phyloP scores from a whole-genome alignment of 2,888 invertebrate species.

The Pheosia tremula region DNA sequence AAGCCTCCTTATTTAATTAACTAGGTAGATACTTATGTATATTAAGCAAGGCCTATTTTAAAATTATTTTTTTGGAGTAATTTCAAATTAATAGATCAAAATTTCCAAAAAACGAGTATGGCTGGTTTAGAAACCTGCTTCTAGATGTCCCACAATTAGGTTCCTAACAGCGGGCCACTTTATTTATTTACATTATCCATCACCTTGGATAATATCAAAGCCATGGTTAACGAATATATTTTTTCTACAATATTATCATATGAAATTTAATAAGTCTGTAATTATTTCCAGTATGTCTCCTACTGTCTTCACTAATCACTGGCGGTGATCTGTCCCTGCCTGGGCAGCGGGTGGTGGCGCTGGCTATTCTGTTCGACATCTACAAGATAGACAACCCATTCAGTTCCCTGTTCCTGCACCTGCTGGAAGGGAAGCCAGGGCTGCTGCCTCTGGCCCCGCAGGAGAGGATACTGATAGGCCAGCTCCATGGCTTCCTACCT shows the following conservation, averaged over 20 bases:
- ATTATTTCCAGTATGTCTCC: slow-evolving; percentile 68
- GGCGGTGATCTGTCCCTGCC: slow-evolving; percentile 76
- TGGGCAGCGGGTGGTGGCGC: slow-evolving; percentile 74
- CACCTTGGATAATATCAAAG: too few relatives aligned
- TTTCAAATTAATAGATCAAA: too few relatives aligned
- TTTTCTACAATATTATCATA: too few relatives aligned
- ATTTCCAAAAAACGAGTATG: too few relatives aligned
- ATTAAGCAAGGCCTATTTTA: too few relatives aligned
- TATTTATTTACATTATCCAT: too few relatives aligned
- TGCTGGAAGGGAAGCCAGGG: slow-evolving; percentile 74
- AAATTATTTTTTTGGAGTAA: too few relatives aligned
- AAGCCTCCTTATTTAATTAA: too few relatives aligned
- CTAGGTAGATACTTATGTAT: too few relatives aligned
- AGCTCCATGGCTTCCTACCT: slow-evolving; percentile 88
- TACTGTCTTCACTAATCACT: slow-evolving; percentile 73
- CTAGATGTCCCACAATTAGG: too few relatives aligned
- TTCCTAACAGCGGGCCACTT: too few relatives aligned
- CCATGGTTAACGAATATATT: neutral
- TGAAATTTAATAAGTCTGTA: neutral
- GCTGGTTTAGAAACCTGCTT: too few relatives aligned
- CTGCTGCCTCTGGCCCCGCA: slow-evolving; percentile 70
- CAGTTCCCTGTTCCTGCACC: slow-evolving; percentile 68
- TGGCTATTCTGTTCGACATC: slow-evolving; percentile 72
- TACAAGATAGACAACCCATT: slow-evolving; percentile 78
- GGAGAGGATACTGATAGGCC: slow-evolving; percentile 90